Conservation (phyloP, 2,113 vertebrate genomes). For the Psephotus haematonotus region DNA sequence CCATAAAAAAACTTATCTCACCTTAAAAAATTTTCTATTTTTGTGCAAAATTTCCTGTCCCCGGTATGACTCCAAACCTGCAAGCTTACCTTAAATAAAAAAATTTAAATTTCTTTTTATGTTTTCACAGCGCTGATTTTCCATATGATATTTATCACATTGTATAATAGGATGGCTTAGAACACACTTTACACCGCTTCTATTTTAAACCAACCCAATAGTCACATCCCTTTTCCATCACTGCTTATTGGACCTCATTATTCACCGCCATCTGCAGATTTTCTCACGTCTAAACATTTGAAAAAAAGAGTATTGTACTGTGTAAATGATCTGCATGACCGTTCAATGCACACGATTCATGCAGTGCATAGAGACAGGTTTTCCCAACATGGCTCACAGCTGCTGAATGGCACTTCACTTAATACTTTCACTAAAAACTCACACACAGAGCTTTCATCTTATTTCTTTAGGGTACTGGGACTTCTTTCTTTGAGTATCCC, state of each 20-base stretch:
- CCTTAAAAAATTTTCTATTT: background rate
- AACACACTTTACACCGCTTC: background rate
- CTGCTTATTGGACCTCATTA: background rate
- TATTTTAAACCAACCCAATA: background rate
- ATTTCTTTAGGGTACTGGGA: background rate
- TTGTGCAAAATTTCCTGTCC: background rate
- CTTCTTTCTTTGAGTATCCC: background rate
- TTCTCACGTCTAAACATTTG: background rate
- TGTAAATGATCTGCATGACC: background rate
- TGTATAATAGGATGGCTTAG: background rate
- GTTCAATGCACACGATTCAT: background rate
- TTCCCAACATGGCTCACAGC: background rate
- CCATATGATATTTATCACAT: background rate
- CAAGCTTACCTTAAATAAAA: background rate
- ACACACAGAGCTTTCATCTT: background rate
- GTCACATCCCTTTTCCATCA: background rate
- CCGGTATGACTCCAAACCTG: background rate
- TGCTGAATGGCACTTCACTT: background rate
- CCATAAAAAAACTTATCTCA: conserved; percentile 14
- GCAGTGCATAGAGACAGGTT: background rate
- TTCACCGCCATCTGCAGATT: background rate
- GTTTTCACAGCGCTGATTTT: conserved; percentile 12
- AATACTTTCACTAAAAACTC: background rate
- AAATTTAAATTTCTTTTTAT: background rate
- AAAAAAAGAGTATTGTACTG: background rate